Evolutionary conservation across 2,888 invertebrate genomes (phyloP).

Genomic region (Eumerus sabulonum): DNA sequence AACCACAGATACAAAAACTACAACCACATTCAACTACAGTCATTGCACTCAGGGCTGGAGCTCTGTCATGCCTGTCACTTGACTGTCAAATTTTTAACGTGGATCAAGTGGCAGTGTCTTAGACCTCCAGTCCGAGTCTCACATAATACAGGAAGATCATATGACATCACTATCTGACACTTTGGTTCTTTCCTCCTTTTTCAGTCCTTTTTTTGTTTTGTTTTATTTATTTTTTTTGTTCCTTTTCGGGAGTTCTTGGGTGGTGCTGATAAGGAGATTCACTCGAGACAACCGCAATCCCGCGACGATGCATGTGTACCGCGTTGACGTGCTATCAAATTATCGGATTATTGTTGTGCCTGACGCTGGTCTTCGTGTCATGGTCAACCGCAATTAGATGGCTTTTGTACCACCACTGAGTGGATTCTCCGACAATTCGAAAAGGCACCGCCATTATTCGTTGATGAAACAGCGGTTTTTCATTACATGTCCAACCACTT

Average conservation of each 20-base stretch:
- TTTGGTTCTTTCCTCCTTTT: slow-evolving; percentile 5
- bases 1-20: background rate
- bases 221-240: slow-evolving; percentile 32
- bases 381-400: slow-evolving; percentile 50
- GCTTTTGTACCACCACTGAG: slow-evolving; percentile 39
- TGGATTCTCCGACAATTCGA: slow-evolving; percentile 10
- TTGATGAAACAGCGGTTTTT: slow-evolving; percentile 46
- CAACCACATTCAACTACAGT: slow-evolving; percentile 14
- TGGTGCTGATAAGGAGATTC: slow-evolving; percentile 13
- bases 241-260: slow-evolving; percentile 39
- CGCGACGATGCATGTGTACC: slow-evolving; percentile 34
- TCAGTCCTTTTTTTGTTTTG: background rate
- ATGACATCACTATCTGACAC: slow-evolving; percentile 32
- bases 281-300: slow-evolving; percentile 3
- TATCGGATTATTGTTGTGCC: slow-evolving; percentile 67
- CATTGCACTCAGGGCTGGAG: slow-evolving; percentile 30
- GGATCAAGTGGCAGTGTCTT: slow-evolving; percentile 35
- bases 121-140: slow-evolving; percentile 34
- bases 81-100: slow-evolving; percentile 57
- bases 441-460: slow-evolving; percentile 3
- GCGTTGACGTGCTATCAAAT: slow-evolving; percentile 59
- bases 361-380: slow-evolving; percentile 43
- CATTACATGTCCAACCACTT: background rate
- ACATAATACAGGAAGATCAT: slow-evolving; percentile 40
- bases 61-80: slow-evolving; percentile 51